Evolutionary conservation across 2,888 invertebrate species (phyloP).

Genomic region (Lochmaea capreae): DNA sequence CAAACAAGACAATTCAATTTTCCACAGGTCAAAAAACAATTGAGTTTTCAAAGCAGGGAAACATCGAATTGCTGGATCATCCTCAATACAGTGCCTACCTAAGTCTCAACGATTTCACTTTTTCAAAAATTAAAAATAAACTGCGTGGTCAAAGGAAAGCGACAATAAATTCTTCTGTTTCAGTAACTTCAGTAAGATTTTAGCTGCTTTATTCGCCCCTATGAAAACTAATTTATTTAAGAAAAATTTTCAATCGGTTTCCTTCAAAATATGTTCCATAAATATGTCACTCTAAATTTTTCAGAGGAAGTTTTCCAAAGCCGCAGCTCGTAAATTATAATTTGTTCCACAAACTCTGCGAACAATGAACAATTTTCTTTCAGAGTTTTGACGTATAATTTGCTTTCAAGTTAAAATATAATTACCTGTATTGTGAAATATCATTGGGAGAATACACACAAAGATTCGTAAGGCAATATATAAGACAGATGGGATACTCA

Average conservation of each 20-base stretch:
- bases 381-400: constrained; percentile 35
- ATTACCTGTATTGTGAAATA: constrained; percentile 37
- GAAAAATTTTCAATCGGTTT: constrained; percentile 14
- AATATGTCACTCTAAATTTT: constrained; percentile 30
- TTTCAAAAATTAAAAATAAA: not conserved
- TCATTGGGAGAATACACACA: constrained; percentile 30
- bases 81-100: too few relatives aligned
- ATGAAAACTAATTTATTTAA: constrained; percentile 17
- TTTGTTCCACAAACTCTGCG: constrained; percentile 29
- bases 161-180: not conserved
- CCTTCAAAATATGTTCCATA: constrained; percentile 16
- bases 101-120: too few relatives aligned
- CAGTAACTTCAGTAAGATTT: not conserved
- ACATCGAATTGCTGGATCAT: too few relatives aligned
- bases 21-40: too few relatives aligned
- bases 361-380: constrained; percentile 35
- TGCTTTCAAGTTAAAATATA: constrained; percentile 36
- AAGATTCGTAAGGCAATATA: constrained; percentile 27
- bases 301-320: constrained; percentile 12
- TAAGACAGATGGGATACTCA: constrained; percentile 34
- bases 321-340: constrained; percentile 29
- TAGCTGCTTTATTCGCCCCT: not conserved
- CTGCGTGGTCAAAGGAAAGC: not conserved
- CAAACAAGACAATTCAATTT: too few relatives aligned
- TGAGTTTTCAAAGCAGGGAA: too few relatives aligned